Evolutionary conservation across 2,113 vertebrate species (phyloP).

Genomic region (Mastomys natalensis): DNA sequence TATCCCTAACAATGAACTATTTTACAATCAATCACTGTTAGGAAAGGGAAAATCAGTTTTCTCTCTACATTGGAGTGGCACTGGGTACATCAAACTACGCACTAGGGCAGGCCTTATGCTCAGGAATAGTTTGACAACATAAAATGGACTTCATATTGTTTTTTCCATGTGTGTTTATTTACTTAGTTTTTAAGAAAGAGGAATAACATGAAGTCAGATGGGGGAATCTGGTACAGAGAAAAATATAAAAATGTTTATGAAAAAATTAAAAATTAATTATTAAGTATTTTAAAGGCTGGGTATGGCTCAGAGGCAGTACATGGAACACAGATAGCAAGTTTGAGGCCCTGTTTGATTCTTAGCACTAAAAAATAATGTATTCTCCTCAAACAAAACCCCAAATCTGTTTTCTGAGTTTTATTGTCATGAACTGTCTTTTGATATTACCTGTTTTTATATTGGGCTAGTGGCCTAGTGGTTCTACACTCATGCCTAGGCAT

Average conservation of each 20-base stretch:
- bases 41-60: not conserved
- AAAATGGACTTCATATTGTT: not conserved
- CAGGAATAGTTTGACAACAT: not conserved
- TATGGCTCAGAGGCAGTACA: not conserved
- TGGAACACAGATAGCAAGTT: not conserved
- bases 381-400: not conserved
- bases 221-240: not conserved
- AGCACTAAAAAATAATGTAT: not conserved
- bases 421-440: not conserved
- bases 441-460: slow-evolving; percentile 26
- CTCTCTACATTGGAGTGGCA: not conserved
- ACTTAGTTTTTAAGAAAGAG: not conserved
- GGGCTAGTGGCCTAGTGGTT: not conserved
- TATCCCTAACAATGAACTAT: not conserved
- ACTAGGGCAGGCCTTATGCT: not conserved
- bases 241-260: not conserved
- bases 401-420: not conserved
- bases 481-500: slow-evolving; percentile 1
- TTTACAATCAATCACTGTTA: not conserved
- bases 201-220: not conserved
- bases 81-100: not conserved
- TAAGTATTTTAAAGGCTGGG: not conserved
- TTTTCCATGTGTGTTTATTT: not conserved
- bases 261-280: not conserved
- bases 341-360: not conserved